These are phyloP conservation scores for Drosophila mettleri DNA, from an alignment of 2,888 invertebrate genomes.

Conservation along the genomic window DNA sequence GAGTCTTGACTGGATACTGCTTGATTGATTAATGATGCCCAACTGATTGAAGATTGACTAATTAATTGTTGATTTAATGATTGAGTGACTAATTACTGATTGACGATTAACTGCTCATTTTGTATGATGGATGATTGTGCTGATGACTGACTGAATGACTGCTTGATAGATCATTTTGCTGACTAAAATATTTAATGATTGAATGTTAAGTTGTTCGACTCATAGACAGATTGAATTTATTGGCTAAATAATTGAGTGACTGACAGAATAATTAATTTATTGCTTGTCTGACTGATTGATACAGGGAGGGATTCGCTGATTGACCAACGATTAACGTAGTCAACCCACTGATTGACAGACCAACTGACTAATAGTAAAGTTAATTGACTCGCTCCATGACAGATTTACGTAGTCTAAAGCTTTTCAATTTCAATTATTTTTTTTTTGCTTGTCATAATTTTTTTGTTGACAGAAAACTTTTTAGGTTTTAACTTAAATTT, in stretches of 20 bases:
- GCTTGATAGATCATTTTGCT: too few relatives aligned
- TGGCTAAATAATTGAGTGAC: neutral
- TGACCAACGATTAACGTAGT: too few relatives aligned
- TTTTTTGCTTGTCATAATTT: too few relatives aligned
- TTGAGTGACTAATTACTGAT: too few relatives aligned
- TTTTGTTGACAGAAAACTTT: neutral
- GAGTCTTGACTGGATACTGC: too few relatives aligned
- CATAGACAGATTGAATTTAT: neutral
- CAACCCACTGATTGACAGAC: neutral
- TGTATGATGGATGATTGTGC: neutral
- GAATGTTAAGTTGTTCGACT: neutral
- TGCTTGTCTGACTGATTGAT: neutral
- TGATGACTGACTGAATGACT: neutral
- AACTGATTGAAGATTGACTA: too few relatives aligned
- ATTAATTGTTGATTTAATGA: too few relatives aligned
- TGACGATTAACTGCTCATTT: neutral
- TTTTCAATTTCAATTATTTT: too few relatives aligned
- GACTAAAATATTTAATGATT: too few relatives aligned
- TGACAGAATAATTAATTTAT: neutral
- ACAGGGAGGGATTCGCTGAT: too few relatives aligned
- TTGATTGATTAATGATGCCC: neutral
- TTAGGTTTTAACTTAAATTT: neutral
- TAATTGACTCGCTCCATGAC: too few relatives aligned
- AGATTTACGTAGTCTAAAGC: too few relatives aligned
- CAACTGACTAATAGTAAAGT: neutral